phyloP scores from a whole-genome alignment of 1,140 invertebrate species.

The Radopholus similis region DNA sequence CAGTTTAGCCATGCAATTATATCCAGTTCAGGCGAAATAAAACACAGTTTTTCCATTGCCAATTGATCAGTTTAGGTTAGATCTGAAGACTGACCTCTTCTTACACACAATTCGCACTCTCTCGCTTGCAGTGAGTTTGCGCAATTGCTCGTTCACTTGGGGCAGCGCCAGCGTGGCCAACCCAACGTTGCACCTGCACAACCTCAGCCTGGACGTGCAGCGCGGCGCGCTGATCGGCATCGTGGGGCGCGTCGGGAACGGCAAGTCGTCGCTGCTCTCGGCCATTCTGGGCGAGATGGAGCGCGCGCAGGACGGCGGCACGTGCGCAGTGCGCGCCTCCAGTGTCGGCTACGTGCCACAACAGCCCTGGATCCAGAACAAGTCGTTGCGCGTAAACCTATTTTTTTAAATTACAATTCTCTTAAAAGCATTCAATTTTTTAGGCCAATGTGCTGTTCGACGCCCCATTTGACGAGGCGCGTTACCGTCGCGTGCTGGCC shows the following conservation, averaged over 20 bases:
- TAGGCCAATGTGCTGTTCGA: slow-evolving; percentile 44
- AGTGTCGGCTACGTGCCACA: slow-evolving; percentile 64
- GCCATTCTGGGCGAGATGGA: slow-evolving; percentile 35
- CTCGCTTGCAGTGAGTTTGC: slow-evolving; percentile 17
- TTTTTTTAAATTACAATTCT: no score
- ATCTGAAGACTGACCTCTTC: neutral
- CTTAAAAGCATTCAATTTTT: no score
- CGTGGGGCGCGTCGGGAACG: slow-evolving; percentile 73
- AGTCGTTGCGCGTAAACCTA: slow-evolving; percentile 51
- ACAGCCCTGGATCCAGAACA: slow-evolving; percentile 66
- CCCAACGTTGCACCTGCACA: slow-evolving; percentile 25
- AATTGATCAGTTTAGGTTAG: no score
- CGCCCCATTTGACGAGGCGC: slow-evolving; percentile 20
- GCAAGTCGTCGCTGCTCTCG: slow-evolving; percentile 65
- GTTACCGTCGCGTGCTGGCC: slow-evolving; percentile 36
- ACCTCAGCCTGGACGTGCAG: slow-evolving; percentile 32
- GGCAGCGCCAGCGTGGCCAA: neutral
- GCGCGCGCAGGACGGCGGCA: slow-evolving; percentile 6
- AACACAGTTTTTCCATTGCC: neutral
- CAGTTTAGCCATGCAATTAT: no score
- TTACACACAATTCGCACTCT: neutral
- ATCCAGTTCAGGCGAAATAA: no score
- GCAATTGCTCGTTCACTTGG: slow-evolving; percentile 36
- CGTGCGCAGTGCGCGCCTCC: slow-evolving; percentile 14
- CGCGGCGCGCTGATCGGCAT: slow-evolving; percentile 71